Evolutionary conservation across 2,113 vertebrate species (phyloP), one percentile per base, ranked within the genome.

Genomic region (Pipa parva): DNA sequence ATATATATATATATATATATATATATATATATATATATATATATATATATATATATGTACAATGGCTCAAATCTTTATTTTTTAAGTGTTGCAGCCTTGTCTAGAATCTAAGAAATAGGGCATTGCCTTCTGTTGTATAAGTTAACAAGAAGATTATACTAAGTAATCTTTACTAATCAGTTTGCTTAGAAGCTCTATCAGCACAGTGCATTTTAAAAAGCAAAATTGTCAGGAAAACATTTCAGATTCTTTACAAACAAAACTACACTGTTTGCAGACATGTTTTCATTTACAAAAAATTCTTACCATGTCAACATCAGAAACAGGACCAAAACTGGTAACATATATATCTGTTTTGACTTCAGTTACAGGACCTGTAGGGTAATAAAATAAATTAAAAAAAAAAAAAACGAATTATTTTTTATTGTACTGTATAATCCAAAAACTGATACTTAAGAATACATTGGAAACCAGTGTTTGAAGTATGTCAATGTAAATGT

Each of bases 321-420:
- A 97, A 75, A 97, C 95, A 22, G 95, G 95, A 77, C 95, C 95
- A 86, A 97, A 97, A 80, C 95, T 97, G 74, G 95, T 97, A 78
- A 97, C 95, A 76, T 97, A 97, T 80, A 97, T 97, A 80, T 97
- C 94, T 67, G 94, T 97, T 91, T 97, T 95, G 73, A 97, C 95
- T 84, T 96, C 93, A 63, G 95, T 97, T 81, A 97, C 94, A 72
- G 92, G 86, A 87, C 92, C 66, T 70, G 27, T 24, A 1, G 49
- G 7, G 56, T 20, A 48, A 28, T 28, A 25, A 3, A 7, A 42
- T 24, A 36, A 52, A 39, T 11, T 12, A 52, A 26, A 13, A 49
- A 9, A 49, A 49, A 15, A 46, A n/a, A 74, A 51, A n/a, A n/a
- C n/a, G n/a, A n/a, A n/a, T n/a, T n/a, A n/a, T n/a, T n/a, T n/a